These are phyloP conservation scores for Scleropages formosus DNA, from an alignment of 2,797 vertebrate species.

Conservation along the genomic window DNA sequence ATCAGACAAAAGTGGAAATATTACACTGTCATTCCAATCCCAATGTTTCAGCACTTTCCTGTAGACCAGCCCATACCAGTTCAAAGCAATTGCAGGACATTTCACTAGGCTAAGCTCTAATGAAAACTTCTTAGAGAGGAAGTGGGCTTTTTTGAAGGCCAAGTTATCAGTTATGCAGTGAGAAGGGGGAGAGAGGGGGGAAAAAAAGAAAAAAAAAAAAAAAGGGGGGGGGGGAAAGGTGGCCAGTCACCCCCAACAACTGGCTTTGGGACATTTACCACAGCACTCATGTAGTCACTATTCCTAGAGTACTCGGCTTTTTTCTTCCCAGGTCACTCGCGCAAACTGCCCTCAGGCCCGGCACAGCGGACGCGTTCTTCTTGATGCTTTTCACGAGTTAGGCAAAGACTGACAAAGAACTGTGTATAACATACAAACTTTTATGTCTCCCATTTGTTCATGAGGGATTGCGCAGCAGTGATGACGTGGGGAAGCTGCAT, in stretches of 20 bases:
- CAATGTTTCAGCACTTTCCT: background rate
- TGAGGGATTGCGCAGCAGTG: background rate
- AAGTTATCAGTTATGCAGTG: background rate
- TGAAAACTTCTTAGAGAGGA: slow-evolving; percentile 13
- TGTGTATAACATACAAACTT: background rate
- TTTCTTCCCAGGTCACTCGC: background rate
- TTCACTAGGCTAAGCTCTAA: background rate
- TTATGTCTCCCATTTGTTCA: background rate
- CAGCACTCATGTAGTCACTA: background rate
- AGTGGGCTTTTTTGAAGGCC: background rate
- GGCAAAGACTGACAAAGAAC: too few species aligned
- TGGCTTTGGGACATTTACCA: background rate
- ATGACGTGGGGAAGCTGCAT: slow-evolving; percentile 32
- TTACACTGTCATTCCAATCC: background rate
- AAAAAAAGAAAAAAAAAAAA: background rate
- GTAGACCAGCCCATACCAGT: background rate
- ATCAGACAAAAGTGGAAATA: background rate
- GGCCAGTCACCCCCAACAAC: background rate
- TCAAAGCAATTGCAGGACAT: background rate
- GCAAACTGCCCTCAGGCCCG: background rate
- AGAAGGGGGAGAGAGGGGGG: too few species aligned
- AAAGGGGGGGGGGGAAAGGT: too few species aligned
- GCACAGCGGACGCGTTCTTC: background rate
- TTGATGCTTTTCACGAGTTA: background rate
- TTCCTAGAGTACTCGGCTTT: too few species aligned